These are phyloP conservation scores for Chrysogorgia sp. DNA, from an alignment of 92 coral and sea anemone genomes.

Conservation along the genomic window DNA sequence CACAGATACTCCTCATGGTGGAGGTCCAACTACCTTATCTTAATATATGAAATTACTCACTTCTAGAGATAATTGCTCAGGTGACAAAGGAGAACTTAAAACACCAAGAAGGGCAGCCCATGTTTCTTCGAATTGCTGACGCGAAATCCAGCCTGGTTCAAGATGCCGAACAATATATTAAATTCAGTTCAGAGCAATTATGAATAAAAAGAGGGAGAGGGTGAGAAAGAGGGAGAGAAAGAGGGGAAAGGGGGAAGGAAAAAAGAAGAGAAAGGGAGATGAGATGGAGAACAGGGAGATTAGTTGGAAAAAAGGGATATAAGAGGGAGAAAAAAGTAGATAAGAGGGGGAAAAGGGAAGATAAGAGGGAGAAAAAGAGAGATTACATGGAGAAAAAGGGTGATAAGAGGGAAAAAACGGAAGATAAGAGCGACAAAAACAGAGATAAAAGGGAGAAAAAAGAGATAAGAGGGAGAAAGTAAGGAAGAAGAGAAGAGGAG, in stretches of 20 bases:
- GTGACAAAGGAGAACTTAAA: constrained; percentile 91
- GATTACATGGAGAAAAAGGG: too few relatives aligned
- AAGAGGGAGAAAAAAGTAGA: too few relatives aligned
- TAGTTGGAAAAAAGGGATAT: background rate
- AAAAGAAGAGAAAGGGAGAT: background rate
- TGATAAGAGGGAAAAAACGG: too few relatives aligned
- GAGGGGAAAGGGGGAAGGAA: background rate
- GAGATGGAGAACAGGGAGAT: background rate
- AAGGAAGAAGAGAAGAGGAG: too few relatives aligned
- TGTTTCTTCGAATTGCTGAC: constrained; percentile 98
- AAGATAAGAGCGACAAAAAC: too few relatives aligned
- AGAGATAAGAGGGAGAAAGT: too few relatives aligned
- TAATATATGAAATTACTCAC: constrained; percentile 36
- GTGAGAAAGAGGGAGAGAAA: background rate
- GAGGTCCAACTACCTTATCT: too few relatives aligned
- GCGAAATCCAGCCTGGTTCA: constrained; percentile 81
- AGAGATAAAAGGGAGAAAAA: too few relatives aligned
- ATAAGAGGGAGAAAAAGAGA: too few relatives aligned
- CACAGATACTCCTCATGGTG: too few relatives aligned
- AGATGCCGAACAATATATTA: background rate
- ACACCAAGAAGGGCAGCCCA: constrained; percentile 99
- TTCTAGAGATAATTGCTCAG: constrained; percentile 88
- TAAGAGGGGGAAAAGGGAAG: too few relatives aligned
- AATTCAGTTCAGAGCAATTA: background rate
- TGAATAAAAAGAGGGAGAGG: background rate